Evolutionary conservation across 2,113 vertebrate species (phyloP).

Genomic region (Cynocephalus volans): DNA sequence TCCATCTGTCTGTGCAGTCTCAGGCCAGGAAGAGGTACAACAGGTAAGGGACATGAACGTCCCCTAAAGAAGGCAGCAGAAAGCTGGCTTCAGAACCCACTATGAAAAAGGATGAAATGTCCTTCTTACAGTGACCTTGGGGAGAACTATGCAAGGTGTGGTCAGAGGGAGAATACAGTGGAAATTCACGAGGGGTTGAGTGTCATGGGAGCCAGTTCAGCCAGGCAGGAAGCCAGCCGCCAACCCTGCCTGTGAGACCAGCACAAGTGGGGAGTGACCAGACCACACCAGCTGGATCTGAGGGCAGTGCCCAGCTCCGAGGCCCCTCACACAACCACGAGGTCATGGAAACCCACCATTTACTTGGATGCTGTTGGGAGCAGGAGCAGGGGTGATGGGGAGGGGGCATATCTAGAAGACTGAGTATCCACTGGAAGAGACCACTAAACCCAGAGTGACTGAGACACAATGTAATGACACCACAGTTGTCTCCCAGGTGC

Average conservation of each 20-base stretch:
- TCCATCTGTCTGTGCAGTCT: neutral
- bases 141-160: neutral
- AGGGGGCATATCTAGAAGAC: neutral
- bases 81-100: neutral
- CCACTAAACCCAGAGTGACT: neutral
- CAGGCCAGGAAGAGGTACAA: neutral
- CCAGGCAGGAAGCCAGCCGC: neutral
- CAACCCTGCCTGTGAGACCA: neutral
- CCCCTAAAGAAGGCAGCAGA: neutral
- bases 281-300: neutral
- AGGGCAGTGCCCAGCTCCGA: neutral
- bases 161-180: neutral
- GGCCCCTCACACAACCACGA: fast-evolving
- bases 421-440: neutral
- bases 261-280: neutral
- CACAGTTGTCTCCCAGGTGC: neutral
- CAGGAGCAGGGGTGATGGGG: neutral
- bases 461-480: neutral
- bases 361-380: neutral
- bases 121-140: neutral
- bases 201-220: neutral
- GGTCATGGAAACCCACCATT: neutral
- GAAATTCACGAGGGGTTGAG: neutral
- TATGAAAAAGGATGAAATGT: neutral
- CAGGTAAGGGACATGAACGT: neutral